These are phyloP conservation scores for Octomys mimax DNA, from an alignment of 2,797 vertebrate genomes.

Conservation along the genomic window DNA sequence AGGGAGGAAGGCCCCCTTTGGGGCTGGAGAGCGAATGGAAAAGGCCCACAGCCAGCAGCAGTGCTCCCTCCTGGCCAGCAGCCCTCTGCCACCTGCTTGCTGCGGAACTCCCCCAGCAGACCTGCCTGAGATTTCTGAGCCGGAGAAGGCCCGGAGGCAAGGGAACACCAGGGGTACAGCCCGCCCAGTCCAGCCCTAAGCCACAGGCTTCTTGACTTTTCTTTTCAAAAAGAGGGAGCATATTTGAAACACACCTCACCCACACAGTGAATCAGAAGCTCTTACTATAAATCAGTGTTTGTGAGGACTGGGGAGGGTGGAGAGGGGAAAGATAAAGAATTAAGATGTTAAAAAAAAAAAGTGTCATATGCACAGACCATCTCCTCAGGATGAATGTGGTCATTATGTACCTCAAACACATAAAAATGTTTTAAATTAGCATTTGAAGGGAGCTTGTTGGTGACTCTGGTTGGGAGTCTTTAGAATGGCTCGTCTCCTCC, in stretches of 20 bases:
- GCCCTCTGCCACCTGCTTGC: background rate
- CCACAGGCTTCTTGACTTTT: constrained; percentile 34
- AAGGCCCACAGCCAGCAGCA: background rate
- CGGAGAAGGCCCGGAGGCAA: background rate
- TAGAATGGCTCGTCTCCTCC: background rate
- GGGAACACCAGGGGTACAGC: background rate
- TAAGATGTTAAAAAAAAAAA: background rate
- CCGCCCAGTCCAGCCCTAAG: background rate
- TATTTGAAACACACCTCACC: constrained; percentile 52
- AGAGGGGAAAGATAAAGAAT: background rate
- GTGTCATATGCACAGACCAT: background rate
- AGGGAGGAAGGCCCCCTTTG: background rate
- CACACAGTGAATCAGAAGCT: constrained; percentile 46
- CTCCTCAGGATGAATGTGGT: background rate
- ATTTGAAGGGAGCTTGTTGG: constrained; percentile 43
- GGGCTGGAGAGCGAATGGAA: constrained; percentile 13
- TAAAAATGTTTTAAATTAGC: background rate
- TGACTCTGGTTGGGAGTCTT: background rate
- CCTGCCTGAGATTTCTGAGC: constrained; percentile 36
- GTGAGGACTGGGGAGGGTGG: background rate
- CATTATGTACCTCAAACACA: background rate
- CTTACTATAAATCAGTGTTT: constrained; percentile 40
- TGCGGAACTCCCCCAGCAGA: constrained; percentile 23
- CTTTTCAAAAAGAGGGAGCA: constrained; percentile 30
- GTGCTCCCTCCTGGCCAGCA: background rate